Evolutionary conservation across 2,113 vertebrate species (phyloP), one percentile per base, ranked within the genome.

Genomic region (Oncorhynchus clarkii): DNA sequence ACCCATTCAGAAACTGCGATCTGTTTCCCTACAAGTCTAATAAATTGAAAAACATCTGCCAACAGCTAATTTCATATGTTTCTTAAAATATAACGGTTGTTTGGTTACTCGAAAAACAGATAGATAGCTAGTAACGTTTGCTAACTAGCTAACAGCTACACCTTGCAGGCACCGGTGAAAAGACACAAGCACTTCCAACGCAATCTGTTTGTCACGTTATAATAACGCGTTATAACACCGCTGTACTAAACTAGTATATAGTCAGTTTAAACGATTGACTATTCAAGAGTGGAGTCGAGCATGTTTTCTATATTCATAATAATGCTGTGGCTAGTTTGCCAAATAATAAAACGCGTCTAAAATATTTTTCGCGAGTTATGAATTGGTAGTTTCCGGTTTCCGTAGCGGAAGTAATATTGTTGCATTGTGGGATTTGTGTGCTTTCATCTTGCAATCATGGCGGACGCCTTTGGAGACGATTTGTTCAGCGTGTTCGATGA

Each of bases 401-500:
- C 67, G 70, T 85, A 72, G 11, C 0, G 1, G 13, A 51, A 34
- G 34, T 0, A 7, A 7, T 13, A 0, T 11, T 70, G 20, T 5
- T 81, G 84, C 26, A 85, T 79, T 88, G 48, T 86, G 88, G 87
- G 92, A 87, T 85, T 49, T 45, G 79, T 84, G 66, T 75, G 65
- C 34, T 20, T n/a, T 27, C 78, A 3, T 24, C 16, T 13, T 68
- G 74, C 8, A 85, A 91, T 48, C 71, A 99, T 99, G 98, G 97
- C 97, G 80, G 98, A 98, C 83, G 88, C 95, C 0, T 99, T 99
- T 9, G 97, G 95, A 0, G 98, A 98, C 2, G 95, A 97, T 12
- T 88, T 99, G 2, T 99, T 99, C 81, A 97, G 94, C 92, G 96
- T 99, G 88, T 98, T 99, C 78, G 97, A 99, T 31, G 96, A 95